phyloP scores from a whole-genome alignment of 92 coral and sea anemone species.

The Muricea muricata region DNA sequence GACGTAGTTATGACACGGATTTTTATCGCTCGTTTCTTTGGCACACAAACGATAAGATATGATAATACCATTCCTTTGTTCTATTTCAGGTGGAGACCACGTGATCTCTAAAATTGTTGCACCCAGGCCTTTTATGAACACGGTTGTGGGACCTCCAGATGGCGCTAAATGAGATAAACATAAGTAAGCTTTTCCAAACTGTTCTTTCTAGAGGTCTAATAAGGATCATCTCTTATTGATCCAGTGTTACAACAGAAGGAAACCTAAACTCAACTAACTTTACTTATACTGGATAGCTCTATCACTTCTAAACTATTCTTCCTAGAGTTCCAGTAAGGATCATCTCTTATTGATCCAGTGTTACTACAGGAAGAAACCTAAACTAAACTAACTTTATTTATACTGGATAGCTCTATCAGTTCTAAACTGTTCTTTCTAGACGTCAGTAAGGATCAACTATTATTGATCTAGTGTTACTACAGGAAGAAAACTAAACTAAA shows the following conservation, averaged over 20 bases:
- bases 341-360: no score
- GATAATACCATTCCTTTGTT: slow-evolving; percentile 29
- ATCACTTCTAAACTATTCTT: no score
- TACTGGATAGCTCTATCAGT: no score
- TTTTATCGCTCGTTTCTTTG: background rate
- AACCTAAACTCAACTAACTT: no score
- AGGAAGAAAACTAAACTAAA: background rate
- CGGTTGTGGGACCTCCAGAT: slow-evolving; percentile 8
- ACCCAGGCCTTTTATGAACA: background rate
- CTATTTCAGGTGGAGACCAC: slow-evolving; percentile 38
- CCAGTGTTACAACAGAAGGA: no score
- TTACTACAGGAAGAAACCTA: background rate
- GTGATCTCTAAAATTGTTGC: slow-evolving; percentile 3
- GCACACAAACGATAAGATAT: slow-evolving; percentile 22
- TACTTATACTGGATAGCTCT: no score
- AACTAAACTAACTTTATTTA: background rate
- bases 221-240: no score
- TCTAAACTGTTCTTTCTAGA: background rate
- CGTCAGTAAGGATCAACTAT: background rate
- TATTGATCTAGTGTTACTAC: no score
- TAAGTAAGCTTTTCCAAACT: no score
- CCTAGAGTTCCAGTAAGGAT: no score
- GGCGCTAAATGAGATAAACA: slow-evolving; percentile 10
- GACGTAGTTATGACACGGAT: slow-evolving; percentile 4
- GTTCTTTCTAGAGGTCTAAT: no score